Conservation (phyloP, 2,797 vertebrate genomes). For the Dicrostonyx torquatus region DNA sequence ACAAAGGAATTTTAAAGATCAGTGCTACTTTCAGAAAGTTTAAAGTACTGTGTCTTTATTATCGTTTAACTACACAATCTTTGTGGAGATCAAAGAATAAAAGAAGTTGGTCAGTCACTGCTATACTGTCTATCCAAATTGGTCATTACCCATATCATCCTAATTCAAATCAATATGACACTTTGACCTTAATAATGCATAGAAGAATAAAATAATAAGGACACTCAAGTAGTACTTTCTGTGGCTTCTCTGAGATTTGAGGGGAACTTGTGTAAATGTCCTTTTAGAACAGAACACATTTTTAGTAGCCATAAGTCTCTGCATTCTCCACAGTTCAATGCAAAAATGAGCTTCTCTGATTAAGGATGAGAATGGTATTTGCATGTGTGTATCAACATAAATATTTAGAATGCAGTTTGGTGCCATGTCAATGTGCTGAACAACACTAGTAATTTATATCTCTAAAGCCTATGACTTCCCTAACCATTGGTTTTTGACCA, state of each 20-base stretch:
- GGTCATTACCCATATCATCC: not conserved
- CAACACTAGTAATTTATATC: not conserved
- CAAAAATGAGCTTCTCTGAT: not conserved
- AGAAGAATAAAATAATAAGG: not conserved
- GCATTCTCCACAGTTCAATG: not conserved
- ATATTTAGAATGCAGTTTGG: not conserved
- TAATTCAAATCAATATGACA: not conserved
- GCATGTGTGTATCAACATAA: not conserved
- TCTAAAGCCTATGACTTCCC: not conserved
- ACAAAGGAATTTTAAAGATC: slow-evolving; percentile 49
- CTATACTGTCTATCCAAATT: not conserved
- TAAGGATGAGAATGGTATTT: not conserved
- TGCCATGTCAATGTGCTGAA: not conserved
- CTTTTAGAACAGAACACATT: not conserved
- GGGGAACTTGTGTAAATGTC: not conserved
- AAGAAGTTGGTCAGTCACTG: not conserved
- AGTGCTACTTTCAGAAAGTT: slow-evolving; percentile 31
- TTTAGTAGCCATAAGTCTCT: not conserved
- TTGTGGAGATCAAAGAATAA: slow-evolving; percentile 9
- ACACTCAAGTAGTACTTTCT: slow-evolving; percentile 1
- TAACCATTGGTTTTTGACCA: not conserved
- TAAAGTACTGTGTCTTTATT: slow-evolving; percentile 17
- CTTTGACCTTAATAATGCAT: not conserved
- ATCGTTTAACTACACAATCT: not conserved
- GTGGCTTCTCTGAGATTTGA: slow-evolving; percentile 3